Percentiles rank a stretch among this genome's conserved stretches.
These are phyloP conservation scores for Keiferia lycopersicella DNA, from an alignment of 2,888 invertebrate species.

Conservation along the genomic window DNA sequence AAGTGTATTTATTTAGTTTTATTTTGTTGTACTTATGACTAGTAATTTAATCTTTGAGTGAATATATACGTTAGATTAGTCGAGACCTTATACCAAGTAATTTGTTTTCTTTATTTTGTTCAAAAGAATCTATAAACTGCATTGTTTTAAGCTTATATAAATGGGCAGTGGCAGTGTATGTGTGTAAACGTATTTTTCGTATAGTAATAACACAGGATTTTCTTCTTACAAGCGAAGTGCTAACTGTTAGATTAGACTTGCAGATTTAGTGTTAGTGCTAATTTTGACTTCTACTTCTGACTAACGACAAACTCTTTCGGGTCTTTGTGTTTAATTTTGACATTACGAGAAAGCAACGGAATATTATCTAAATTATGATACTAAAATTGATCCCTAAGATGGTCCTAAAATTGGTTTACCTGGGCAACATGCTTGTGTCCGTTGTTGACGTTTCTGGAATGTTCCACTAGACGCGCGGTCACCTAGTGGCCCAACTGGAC, in stretches of 20 bases:
- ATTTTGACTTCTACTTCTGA: not conserved
- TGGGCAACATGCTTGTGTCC: not conserved
- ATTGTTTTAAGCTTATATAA: not conserved
- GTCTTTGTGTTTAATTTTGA: not conserved
- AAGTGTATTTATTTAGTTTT: not conserved
- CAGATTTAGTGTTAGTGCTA: not conserved
- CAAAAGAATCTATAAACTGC: not conserved
- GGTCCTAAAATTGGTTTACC: not conserved
- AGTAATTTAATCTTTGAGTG: not conserved
- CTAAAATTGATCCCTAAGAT: too few species aligned
- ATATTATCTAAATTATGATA: too few species aligned
- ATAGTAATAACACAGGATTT: not conserved
- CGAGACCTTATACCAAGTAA: not conserved
- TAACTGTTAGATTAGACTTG: not conserved
- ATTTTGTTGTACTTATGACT: constrained; percentile 7
- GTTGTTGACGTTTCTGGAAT: constrained; percentile 32
- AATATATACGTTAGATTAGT: constrained; percentile 3
- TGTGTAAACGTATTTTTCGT: not conserved
- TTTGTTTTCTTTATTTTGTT: not conserved
- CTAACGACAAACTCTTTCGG: not conserved
- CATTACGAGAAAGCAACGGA: not conserved
- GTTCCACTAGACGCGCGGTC: constrained; percentile 90
- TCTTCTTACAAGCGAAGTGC: not conserved
- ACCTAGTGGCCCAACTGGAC: constrained; percentile 95
- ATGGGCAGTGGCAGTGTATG: not conserved